These are phyloP conservation scores for Anastrepha obliqua DNA, from an alignment of 1,140 invertebrate genomes.

Conservation along the genomic window DNA sequence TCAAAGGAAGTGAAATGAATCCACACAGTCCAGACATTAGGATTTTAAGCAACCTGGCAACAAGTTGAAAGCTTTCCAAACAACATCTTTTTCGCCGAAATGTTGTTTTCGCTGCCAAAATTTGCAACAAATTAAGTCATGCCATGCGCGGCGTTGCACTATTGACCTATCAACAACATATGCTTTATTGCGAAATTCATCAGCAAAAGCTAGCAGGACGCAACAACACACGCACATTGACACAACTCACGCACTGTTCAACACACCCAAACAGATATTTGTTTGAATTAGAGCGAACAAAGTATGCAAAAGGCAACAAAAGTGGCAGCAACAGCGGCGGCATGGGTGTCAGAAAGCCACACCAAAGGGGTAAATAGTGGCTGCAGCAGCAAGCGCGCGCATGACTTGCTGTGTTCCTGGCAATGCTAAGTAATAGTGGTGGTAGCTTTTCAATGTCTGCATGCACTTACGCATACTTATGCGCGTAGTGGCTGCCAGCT, in stretches of 20 bases:
- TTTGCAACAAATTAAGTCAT: constrained; percentile 41
- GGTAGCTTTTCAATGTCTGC: background rate
- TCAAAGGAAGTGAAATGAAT: no score
- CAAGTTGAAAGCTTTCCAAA: constrained; percentile 1
- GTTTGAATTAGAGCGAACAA: background rate
- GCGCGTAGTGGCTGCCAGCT: background rate
- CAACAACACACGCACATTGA: background rate
- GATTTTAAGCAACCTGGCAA: background rate
- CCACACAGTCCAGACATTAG: no score
- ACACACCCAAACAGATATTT: background rate
- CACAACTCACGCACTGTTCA: no score
- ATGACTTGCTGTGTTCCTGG: background rate
- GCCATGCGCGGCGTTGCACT: background rate
- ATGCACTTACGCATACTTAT: background rate
- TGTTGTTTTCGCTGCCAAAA: background rate
- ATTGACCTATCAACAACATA: constrained; percentile 52
- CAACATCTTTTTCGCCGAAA: background rate
- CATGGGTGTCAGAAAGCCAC: constrained; percentile 19
- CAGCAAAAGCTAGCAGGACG: background rate
- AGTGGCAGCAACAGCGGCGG: background rate
- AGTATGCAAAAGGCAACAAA: background rate
- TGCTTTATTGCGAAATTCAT: constrained; percentile 50
- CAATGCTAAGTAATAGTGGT: background rate
- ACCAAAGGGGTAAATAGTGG: background rate
- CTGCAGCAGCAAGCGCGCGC: background rate